Percentiles rank a stretch among this genome's conserved stretches.
Conservation (phyloP, 1,140 invertebrate species). For the Hypsibius dujardini region DNA sequence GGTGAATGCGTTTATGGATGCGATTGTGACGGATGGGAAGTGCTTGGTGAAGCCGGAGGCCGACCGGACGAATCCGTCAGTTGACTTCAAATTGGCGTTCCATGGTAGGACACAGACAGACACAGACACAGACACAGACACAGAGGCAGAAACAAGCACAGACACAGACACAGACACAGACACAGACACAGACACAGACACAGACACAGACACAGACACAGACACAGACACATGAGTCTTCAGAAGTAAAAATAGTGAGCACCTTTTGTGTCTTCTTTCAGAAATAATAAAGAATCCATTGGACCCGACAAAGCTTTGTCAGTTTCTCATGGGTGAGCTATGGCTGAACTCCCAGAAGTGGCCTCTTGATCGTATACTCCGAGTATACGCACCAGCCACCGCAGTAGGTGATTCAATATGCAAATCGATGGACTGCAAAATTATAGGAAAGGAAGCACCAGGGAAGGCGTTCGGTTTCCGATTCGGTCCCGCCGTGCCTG, state of each 20-base stretch:
- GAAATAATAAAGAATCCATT: no score
- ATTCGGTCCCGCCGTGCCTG: neutral
- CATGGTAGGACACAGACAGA: no score
- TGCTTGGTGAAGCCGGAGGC: neutral
- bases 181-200: no score
- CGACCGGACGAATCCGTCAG: neutral
- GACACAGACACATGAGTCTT: no score
- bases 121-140: no score
- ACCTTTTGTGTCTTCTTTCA: no score
- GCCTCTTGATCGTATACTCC: neutral
- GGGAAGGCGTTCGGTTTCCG: neutral
- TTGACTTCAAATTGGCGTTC: neutral
- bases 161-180: no score
- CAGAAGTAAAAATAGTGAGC: no score
- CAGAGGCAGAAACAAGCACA: no score
- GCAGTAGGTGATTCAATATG: neutral
- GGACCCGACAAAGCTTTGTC: neutral
- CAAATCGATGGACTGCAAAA: constrained; percentile 1
- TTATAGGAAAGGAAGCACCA: neutral
- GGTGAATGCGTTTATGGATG: neutral
- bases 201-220: no score
- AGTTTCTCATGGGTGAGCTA: neutral
- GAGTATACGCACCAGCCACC: neutral
- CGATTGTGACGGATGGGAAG: neutral
- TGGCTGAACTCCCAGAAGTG: neutral